Evolutionary conservation across 1,140 invertebrate genomes (phyloP).

Genomic region (Cotesia typhae): DNA sequence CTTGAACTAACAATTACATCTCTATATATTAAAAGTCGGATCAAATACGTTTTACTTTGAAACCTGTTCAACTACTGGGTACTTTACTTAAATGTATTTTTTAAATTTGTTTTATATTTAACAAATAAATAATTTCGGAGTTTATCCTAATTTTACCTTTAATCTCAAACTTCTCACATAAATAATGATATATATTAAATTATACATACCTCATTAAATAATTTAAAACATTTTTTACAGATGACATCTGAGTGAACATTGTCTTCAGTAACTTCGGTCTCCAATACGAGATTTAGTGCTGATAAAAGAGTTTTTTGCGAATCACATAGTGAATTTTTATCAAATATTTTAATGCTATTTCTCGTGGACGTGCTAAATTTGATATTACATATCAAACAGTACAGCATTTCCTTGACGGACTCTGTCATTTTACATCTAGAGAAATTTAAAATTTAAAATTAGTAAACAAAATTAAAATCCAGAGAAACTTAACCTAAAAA

Average conservation of each 20-base stretch:
- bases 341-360: conserved; percentile 67
- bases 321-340: conserved; percentile 46
- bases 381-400: conserved; percentile 69
- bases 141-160: no score
- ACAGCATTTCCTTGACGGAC: conserved; percentile 49
- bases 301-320: conserved; percentile 61
- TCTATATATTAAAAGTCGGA: no score
- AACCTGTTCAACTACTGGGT: no score
- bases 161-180: no score
- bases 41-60: no score
- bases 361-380: conserved; percentile 66
- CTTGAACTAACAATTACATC: no score
- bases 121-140: no score
- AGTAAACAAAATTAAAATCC: no score
- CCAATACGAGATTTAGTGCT: conserved; percentile 65
- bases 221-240: conserved; percentile 73
- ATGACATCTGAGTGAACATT: conserved; percentile 67
- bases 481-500: neutral
- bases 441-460: neutral
- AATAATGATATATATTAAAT: neutral
- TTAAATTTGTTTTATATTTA: no score
- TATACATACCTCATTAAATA: conserved; percentile 64
- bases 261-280: conserved; percentile 63
- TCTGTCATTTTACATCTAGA: conserved; percentile 50
- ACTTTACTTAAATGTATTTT: no score